These are phyloP conservation scores for Zosterops borbonicus DNA, from an alignment of 2,113 vertebrate genomes.

Conservation along the genomic window DNA sequence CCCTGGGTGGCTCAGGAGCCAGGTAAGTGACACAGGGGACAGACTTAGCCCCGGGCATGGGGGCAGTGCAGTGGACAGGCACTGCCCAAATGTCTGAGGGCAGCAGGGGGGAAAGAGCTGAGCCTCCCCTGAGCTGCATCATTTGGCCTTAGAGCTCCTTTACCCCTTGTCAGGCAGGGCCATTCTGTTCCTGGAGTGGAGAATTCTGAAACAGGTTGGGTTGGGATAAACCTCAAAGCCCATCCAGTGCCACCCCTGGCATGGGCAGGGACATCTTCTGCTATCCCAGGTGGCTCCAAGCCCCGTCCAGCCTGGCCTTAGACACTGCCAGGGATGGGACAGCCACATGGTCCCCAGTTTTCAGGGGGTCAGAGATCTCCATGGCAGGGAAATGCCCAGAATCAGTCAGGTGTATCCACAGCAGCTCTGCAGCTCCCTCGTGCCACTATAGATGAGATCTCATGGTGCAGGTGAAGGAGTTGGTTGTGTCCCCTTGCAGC, in stretches of 20 bases:
- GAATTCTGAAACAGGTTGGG: not conserved
- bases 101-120: not conserved
- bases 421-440: not conserved
- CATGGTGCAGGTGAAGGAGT: rapidly evolving
- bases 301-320: rapidly evolving
- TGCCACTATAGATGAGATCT: not conserved
- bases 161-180: not conserved
- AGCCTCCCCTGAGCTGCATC: not conserved
- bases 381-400: not conserved
- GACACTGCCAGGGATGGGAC: not conserved
- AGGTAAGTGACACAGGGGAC: not conserved
- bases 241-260: not conserved
- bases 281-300: not conserved
- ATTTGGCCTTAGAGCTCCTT: not conserved
- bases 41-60: rapidly evolving
- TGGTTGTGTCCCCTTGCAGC: not conserved
- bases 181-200: not conserved
- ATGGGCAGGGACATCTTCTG: not conserved
- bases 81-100: not conserved
- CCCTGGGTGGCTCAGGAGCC: not conserved
- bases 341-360: rapidly evolving
- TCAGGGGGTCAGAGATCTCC: not conserved
- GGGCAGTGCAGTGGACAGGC: rapidly evolving
- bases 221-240: not conserved
- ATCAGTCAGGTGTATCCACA: rapidly evolving